Percentiles rank a stretch among this genome's conserved stretches.
Evolutionary conservation across 2,113 vertebrate genomes (phyloP).

Genomic region (Xiphophorus maculatus): DNA sequence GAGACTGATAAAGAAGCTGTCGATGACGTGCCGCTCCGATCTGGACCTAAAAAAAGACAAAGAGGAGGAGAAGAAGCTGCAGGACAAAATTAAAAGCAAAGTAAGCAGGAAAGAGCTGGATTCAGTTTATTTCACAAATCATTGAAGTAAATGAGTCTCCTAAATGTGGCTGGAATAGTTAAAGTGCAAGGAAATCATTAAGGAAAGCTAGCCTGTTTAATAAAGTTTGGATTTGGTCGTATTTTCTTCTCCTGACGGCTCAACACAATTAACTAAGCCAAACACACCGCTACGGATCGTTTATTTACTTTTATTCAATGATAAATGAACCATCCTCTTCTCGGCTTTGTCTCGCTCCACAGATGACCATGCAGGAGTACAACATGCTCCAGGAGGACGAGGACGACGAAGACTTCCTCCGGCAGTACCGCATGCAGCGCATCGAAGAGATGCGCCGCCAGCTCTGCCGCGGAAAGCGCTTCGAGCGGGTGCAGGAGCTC

Average conservation of each 20-base stretch:
- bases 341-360: neutral
- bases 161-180: too few species aligned
- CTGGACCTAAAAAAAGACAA: constrained; percentile 89
- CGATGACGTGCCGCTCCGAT: constrained; percentile 92
- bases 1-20: constrained; percentile 90
- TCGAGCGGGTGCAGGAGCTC: constrained; percentile 89
- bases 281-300: neutral
- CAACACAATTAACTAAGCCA: neutral
- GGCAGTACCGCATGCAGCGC: constrained; percentile 94
- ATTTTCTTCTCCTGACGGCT: neutral
- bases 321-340: neutral
- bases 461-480: constrained; percentile 86
- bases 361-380: constrained; percentile 94
- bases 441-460: constrained; percentile 96
- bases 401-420: constrained; percentile 92
- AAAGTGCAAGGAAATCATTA: neutral
- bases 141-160: too few species aligned
- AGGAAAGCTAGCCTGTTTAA: neutral
- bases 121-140: too few species aligned
- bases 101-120: constrained; percentile 70
- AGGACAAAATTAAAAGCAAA: constrained; percentile 93
- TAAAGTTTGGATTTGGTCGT: too few species aligned
- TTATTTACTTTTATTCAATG: neutral
- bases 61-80: constrained; percentile 87
- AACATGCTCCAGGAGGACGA: constrained; percentile 83